Conservation (phyloP, 2,888 invertebrate genomes). For the Tupiocoris notatus region DNA sequence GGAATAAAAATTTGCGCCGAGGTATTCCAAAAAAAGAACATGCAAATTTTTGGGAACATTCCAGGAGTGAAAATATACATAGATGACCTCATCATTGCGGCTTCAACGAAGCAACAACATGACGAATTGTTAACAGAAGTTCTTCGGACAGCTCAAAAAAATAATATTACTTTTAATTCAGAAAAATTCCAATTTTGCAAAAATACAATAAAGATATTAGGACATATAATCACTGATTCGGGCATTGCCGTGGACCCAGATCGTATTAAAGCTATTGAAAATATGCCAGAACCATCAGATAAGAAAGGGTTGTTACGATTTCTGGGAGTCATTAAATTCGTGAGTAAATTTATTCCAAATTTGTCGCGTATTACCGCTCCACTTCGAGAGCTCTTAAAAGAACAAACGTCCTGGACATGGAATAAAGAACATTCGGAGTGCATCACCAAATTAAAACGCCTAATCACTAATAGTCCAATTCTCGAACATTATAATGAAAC, state of each 20-base stretch:
- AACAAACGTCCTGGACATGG: neutral
- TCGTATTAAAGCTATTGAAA: neutral
- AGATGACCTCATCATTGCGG: slow-evolving; percentile 40
- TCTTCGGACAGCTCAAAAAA: neutral
- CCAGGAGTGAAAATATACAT: slow-evolving; percentile 39
- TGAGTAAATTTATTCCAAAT: slow-evolving; percentile 6
- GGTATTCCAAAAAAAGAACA: slow-evolving; percentile 38
- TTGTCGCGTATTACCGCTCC: neutral
- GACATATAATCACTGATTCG: neutral
- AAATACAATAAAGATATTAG: slow-evolving; percentile 15
- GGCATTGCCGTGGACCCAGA: slow-evolving; percentile 9
- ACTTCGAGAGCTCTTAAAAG: neutral
- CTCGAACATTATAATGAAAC: neutral
- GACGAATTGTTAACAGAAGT: slow-evolving; percentile 15
- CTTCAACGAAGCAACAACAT: slow-evolving; percentile 36
- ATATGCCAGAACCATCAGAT: slow-evolving; percentile 5
- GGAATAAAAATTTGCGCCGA: slow-evolving; percentile 36
- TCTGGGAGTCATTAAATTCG: slow-evolving; percentile 4
- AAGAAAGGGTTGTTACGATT: slow-evolving; percentile 9
- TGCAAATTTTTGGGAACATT: slow-evolving; percentile 33
- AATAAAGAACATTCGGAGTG: neutral
- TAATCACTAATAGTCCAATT: neutral
- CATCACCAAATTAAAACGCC: neutral
- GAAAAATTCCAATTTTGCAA: slow-evolving; percentile 4
- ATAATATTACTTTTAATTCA: neutral